phyloP scores from a whole-genome alignment of 2,113 vertebrate species.

The Condylura cristata region DNA sequence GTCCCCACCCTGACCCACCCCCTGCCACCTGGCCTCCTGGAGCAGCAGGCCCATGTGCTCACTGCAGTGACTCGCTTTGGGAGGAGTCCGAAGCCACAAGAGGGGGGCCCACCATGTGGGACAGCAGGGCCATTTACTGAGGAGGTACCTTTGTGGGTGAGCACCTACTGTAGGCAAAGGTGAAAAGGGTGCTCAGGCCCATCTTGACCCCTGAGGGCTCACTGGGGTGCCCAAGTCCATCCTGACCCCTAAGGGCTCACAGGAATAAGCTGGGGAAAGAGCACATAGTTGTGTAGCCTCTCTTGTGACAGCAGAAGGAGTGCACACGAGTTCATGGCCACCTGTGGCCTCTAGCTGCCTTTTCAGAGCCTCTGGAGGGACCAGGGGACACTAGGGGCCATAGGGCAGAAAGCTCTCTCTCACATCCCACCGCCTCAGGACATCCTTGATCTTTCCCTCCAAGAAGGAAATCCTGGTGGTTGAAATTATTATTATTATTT shows the following conservation, averaged over 20 bases:
- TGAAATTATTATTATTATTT: neutral
- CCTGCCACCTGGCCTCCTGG: neutral
- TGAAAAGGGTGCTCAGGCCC: no score
- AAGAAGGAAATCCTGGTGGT: neutral
- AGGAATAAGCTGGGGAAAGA: neutral
- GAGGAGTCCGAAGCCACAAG: no score
- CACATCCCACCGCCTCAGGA: accelerated
- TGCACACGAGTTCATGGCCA: neutral
- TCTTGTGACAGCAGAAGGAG: neutral
- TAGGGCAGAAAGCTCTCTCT: neutral
- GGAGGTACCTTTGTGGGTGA: neutral
- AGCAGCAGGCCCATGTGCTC: neutral
- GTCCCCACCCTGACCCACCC: accelerated
- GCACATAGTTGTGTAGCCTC: accelerated
- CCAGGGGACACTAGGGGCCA: accelerated
- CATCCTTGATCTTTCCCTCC: neutral
- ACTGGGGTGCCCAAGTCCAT: no score
- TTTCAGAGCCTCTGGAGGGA: accelerated
- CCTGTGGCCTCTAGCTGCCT: accelerated
- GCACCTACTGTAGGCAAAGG: no score
- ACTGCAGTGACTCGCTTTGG: neutral
- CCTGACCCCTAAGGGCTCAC: neutral
- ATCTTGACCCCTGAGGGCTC: no score
- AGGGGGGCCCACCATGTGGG: accelerated
- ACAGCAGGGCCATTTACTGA: neutral